Percentiles rank a stretch among this genome's conserved stretches.
These are phyloP conservation scores for Mycalesis mineus DNA, from an alignment of 2,888 invertebrate genomes.

Conservation along the genomic window DNA sequence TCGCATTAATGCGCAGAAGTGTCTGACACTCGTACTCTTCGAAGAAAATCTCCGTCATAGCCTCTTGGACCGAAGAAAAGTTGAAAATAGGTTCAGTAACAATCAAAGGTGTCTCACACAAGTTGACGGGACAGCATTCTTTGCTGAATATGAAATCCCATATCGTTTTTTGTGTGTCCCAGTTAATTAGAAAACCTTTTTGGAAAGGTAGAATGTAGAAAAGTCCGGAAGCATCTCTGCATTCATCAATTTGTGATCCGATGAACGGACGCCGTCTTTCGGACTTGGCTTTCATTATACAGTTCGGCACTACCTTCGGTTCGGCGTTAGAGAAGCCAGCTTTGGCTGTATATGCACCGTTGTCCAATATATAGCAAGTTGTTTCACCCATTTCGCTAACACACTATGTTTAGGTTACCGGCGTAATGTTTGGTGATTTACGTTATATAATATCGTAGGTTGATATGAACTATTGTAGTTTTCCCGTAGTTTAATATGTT, in stretches of 20 bases:
- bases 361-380: constrained; percentile 86
- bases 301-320: constrained; percentile 92
- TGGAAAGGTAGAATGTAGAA: constrained; percentile 96
- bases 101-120: constrained; percentile 87
- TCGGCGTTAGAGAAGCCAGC: constrained; percentile 86
- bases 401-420: not conserved
- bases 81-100: constrained; percentile 97
- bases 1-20: constrained; percentile 87
- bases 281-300: constrained; percentile 98
- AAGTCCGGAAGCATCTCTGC: constrained; percentile 95
- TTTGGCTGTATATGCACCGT: constrained; percentile 93
- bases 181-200: constrained; percentile 96
- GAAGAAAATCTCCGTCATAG: constrained; percentile 96
- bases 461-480: too few species aligned
- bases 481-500: too few species aligned
- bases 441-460: not conserved
- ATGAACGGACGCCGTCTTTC: constrained; percentile 96
- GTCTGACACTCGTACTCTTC: constrained; percentile 97
- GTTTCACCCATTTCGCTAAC: constrained; percentile 54
- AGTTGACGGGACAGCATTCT: constrained; percentile 87
- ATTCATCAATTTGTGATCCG: constrained; percentile 95
- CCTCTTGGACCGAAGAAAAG: constrained; percentile 94
- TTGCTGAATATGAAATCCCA: constrained; percentile 97
- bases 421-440: not conserved
- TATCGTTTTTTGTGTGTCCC: constrained; percentile 96